Evolutionary conservation across 2,113 vertebrate species (phyloP).

Genomic region (Monopterus albus): DNA sequence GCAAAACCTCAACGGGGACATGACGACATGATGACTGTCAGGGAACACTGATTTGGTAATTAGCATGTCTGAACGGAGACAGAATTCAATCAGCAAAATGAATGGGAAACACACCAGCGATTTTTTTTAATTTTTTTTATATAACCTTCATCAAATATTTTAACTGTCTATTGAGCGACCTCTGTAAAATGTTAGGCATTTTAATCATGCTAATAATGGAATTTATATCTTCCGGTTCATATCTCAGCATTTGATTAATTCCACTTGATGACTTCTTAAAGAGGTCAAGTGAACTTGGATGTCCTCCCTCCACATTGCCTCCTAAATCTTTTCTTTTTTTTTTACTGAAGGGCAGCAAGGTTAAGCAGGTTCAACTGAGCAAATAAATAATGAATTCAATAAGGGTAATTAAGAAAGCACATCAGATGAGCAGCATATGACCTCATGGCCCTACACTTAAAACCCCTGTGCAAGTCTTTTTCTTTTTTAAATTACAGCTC

Average conservation of each 20-base stretch:
- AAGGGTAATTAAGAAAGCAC: slow-evolving; percentile 78
- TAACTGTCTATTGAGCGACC: background rate
- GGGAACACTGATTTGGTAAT: slow-evolving; percentile 13
- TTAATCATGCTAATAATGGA: slow-evolving; percentile 4
- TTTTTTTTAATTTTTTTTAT: background rate
- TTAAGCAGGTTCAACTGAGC: slow-evolving; percentile 76
- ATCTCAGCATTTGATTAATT: slow-evolving; percentile 44
- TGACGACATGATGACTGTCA: background rate
- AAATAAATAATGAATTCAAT: slow-evolving; percentile 80
- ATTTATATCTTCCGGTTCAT: slow-evolving; percentile 16
- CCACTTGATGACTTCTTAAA: slow-evolving; percentile 54
- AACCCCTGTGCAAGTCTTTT: slow-evolving; percentile 16
- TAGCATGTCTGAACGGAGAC: slow-evolving; percentile 1
- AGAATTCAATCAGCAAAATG: background rate
- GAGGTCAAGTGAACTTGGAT: slow-evolving; percentile 57
- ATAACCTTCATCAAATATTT: background rate
- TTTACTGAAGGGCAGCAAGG: slow-evolving; percentile 66
- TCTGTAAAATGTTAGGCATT: background rate
- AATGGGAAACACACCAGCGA: background rate
- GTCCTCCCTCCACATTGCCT: slow-evolving; percentile 57
- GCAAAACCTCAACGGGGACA: background rate
- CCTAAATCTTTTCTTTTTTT: slow-evolving; percentile 60
- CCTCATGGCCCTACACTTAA: slow-evolving; percentile 36
- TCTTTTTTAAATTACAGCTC: slow-evolving; percentile 33
- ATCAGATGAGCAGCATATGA: slow-evolving; percentile 59